These are phyloP conservation scores for Ctenopoma multispine DNA, from an alignment of 2,797 vertebrate genomes.

Conservation along the genomic window DNA sequence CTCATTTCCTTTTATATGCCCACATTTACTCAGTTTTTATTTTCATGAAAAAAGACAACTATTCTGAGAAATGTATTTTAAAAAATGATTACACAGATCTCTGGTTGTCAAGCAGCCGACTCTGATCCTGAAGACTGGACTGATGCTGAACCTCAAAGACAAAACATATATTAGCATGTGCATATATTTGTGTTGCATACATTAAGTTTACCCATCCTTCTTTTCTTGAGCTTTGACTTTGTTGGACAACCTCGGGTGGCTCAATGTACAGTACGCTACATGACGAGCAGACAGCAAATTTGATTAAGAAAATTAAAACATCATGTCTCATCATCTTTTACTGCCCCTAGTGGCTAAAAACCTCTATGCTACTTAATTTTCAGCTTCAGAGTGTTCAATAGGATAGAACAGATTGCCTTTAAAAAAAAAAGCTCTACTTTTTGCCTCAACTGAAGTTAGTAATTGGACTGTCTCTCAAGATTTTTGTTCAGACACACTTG, in stretches of 20 bases:
- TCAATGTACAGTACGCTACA: no score
- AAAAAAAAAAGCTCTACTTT: slow-evolving; percentile 26
- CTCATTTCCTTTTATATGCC: neutral
- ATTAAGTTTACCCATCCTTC: no score
- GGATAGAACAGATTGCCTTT: slow-evolving; percentile 44
- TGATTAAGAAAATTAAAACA: neutral
- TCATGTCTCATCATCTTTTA: neutral
- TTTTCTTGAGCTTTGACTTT: no score
- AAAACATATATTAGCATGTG: no score
- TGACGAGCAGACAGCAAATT: neutral
- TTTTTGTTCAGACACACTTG: slow-evolving; percentile 46
- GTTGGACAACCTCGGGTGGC: no score
- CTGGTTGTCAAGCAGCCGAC: neutral
- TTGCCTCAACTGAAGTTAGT: slow-evolving; percentile 39
- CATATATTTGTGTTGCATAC: no score
- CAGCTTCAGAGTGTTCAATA: slow-evolving; percentile 24
- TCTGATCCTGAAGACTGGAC: neutral
- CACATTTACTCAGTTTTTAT: neutral
- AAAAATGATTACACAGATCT: neutral
- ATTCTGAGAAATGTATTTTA: neutral
- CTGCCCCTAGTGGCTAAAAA: slow-evolving; percentile 17
- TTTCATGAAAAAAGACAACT: neutral
- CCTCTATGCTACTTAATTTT: slow-evolving; percentile 25
- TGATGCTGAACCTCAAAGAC: neutral
- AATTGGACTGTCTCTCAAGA: slow-evolving; percentile 68